Base-by-base conservation (phyloP, 1,140 invertebrate species). In the Galleria mellonella region DNA sequence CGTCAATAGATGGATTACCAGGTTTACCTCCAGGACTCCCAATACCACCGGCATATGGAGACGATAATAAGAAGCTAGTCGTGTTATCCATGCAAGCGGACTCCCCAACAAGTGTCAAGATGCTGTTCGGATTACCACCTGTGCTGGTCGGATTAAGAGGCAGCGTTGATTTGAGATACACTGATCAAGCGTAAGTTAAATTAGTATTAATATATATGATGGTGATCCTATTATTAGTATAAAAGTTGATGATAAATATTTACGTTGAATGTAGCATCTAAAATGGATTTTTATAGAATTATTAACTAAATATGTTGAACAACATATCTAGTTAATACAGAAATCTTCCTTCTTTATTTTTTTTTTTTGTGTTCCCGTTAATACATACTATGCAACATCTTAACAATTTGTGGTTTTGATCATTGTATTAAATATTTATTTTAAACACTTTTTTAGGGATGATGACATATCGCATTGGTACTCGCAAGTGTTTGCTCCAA, bases 91-190 rank as follows among this genome's bases (percentile, higher is more conserved):
- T 94, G 43, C 90, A 94, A 78, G 89, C 94, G 9, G 85, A 96
- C 17, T 93, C 95, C 55, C 89, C 93, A 0, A 90, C 91, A 15
- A 93, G 92, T 29, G 90, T 96, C 1, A 90, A 93, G 51, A 89
- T 97, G 46, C 89, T 94, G 1, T 96, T 97, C 72, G 92, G 91
- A 5, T 90, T 97, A 8, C 94, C 95, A 0, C 83, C 89, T 23
- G 86, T 96, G 0, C 90, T 95, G 51, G 94, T 97, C n/a, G 94
- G 94, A 33, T 86, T 96, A 17, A 91, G 94, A 63, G 95, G 94
- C 41, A 89, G 93, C 47, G 92, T 96, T 1, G 94, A 96, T 78
- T 81, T 96, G 43, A 88, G 93, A 59, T 96, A 95, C 62, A 95
- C 94, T 4, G 91, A 94, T 62, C 89, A 90, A 51, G 76, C 84